Conservation (phyloP, 2,113 vertebrate genomes). For the Oenanthe melanoleuca region DNA sequence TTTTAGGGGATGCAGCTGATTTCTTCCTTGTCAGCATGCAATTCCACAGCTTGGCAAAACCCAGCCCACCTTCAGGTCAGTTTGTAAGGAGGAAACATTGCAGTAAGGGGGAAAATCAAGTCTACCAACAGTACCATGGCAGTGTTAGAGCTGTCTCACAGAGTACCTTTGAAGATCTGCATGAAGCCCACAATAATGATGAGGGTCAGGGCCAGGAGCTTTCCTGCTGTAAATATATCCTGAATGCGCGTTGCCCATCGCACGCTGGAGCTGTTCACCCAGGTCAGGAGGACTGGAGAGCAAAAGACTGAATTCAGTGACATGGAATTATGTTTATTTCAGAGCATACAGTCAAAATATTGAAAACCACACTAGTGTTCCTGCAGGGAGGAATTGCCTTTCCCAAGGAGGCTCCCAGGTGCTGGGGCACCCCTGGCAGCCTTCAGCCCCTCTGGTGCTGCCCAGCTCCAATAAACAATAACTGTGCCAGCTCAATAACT, state of each 20-base stretch:
- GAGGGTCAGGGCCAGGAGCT: conserved; percentile 90
- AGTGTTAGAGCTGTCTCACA: neutral
- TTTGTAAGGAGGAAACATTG: neutral
- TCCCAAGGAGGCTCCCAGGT: neutral
- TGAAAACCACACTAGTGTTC: rapidly evolving
- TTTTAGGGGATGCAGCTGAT: neutral
- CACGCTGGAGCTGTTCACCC: conserved; percentile 96
- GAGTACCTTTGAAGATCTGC: conserved; percentile 91
- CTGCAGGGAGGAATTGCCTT: neutral
- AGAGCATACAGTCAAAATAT: neutral
- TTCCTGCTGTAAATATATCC: conserved; percentile 93
- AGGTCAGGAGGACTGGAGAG: conserved; percentile 90
- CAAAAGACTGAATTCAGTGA: conserved; percentile 43
- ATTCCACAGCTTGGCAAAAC: neutral
- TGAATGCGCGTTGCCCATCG: conserved; percentile 95
- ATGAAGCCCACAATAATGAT: conserved; percentile 91
- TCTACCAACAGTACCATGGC: neutral
- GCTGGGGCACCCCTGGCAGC: neutral
- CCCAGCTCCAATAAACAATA: rapidly evolving
- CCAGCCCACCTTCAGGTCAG: rapidly evolving
- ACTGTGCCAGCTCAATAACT: neutral
- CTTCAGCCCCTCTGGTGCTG: neutral
- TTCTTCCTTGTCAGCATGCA: neutral
- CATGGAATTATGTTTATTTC: neutral
- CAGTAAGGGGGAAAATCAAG: neutral